Percentiles rank a stretch among this genome's conserved stretches.
Conservation (phyloP, 2,888 invertebrate genomes). For the Orthosia cruda region DNA sequence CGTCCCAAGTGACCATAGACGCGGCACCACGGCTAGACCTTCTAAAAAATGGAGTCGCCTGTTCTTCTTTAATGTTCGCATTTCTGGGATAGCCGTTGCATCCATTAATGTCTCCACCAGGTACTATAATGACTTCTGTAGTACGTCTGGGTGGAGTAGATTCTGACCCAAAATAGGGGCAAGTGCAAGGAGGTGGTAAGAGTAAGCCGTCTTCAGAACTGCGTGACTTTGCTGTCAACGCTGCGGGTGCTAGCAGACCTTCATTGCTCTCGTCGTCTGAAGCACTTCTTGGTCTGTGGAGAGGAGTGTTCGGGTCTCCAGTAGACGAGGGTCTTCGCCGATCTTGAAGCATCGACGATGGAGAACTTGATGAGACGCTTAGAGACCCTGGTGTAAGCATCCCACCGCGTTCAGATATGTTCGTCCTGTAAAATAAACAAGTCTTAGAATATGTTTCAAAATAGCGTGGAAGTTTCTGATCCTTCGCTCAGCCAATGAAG, state of each 20-base stretch:
- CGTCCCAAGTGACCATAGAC: slow-evolving; percentile 95
- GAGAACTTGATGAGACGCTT: slow-evolving; percentile 89
- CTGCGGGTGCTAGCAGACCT: slow-evolving; percentile 83
- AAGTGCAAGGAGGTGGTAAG: slow-evolving; percentile 95
- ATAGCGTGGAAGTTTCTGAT: slow-evolving; percentile 35
- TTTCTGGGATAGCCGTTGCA: slow-evolving; percentile 86
- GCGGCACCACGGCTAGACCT: slow-evolving; percentile 93
- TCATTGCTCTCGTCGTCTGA: slow-evolving; percentile 88
- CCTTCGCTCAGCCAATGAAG: slow-evolving; percentile 56
- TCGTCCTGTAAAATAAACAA: slow-evolving; percentile 79
- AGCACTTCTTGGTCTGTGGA: slow-evolving; percentile 87
- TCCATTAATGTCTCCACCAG: slow-evolving; percentile 90
- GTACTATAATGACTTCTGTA: slow-evolving; percentile 90
- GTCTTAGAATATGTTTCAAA: slow-evolving; percentile 20
- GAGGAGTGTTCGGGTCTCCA: slow-evolving; percentile 82
- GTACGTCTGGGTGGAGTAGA: slow-evolving; percentile 90
- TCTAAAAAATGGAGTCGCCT: slow-evolving; percentile 88
- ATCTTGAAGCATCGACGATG: slow-evolving; percentile 89
- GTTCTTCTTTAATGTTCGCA: slow-evolving; percentile 84
- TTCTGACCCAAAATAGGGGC: slow-evolving; percentile 95
- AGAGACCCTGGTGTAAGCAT: slow-evolving; percentile 88
- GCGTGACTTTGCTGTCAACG: slow-evolving; percentile 86
- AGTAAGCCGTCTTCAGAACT: slow-evolving; percentile 90
- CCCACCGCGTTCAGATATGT: slow-evolving; percentile 86
- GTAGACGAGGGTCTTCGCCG: slow-evolving; percentile 84